Evolutionary conservation across 2,797 vertebrate genomes (phyloP).

Genomic region (Sylvia borin): DNA sequence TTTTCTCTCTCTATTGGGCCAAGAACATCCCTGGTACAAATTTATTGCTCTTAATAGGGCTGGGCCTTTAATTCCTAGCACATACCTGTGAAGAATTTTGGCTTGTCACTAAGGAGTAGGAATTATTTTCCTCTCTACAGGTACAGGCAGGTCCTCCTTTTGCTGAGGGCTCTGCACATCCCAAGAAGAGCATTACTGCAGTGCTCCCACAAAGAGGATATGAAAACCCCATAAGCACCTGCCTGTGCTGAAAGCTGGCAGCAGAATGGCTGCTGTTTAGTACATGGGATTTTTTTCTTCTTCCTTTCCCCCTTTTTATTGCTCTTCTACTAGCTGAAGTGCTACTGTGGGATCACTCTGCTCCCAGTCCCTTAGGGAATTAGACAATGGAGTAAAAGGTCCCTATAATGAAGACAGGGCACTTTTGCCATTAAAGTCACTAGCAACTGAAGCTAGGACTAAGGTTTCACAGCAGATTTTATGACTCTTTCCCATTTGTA

Average conservation of each 20-base stretch:
- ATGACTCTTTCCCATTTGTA: slow-evolving; percentile 45
- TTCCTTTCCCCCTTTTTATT: slow-evolving; percentile 7
- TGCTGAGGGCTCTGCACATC: slow-evolving; percentile 46
- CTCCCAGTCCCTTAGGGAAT: neutral
- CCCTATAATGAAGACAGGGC: slow-evolving; percentile 3
- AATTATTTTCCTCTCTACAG: slow-evolving; percentile 60
- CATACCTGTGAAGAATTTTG: slow-evolving; percentile 68
- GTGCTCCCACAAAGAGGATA: neutral
- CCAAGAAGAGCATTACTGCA: neutral
- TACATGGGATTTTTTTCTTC: neutral
- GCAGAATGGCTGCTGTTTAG: slow-evolving; percentile 17
- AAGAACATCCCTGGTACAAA: slow-evolving; percentile 57
- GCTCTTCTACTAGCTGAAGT: neutral
- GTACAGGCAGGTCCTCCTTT: slow-evolving; percentile 59
- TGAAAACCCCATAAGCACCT: slow-evolving; percentile 12
- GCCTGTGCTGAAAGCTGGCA: slow-evolving; percentile 26
- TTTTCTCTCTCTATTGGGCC: slow-evolving; percentile 20
- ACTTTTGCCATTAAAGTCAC: slow-evolving; percentile 16
- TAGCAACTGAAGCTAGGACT: slow-evolving; percentile 59
- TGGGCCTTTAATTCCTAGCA: slow-evolving; percentile 58
- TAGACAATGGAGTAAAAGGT: neutral
- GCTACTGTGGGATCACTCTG: slow-evolving; percentile 23
- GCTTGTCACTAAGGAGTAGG: slow-evolving; percentile 57
- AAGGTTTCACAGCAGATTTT: slow-evolving; percentile 64
- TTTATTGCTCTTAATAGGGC: slow-evolving; percentile 67